A percentile compares a stretch with the other conserved stretches of the same genome.
Evolutionary conservation across 2,888 invertebrate species (phyloP).

Genomic region (Halocaridina rubra): DNA sequence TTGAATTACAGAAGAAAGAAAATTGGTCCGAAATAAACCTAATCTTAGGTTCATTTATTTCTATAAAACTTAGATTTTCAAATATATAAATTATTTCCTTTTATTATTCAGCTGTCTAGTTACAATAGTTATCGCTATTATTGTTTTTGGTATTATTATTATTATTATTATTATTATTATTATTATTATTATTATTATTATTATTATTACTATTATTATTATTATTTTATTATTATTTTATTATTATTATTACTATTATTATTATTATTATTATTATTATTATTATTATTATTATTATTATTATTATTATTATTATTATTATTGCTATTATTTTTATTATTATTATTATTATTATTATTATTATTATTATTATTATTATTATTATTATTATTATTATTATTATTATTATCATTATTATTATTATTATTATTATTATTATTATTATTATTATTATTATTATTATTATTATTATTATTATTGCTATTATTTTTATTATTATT

Average conservation of each 20-base stretch:
- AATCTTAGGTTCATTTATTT: no score
- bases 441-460: not conserved
- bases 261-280: not conserved
- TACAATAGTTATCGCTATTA: not conserved
- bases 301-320: not conserved
- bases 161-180: not conserved
- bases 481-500: not conserved
- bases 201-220: not conserved
- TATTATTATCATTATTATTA: not conserved
- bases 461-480: not conserved
- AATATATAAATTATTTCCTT: no score
- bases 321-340: not conserved
- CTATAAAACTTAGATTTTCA: no score
- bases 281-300: not conserved
- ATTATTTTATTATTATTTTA: not conserved
- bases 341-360: not conserved
- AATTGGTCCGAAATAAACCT: no score
- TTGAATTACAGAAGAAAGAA: no score
- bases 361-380: not conserved
- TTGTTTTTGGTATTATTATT: not conserved
- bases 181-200: not conserved
- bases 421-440: not conserved
- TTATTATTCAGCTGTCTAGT: no score
- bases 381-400: not conserved
- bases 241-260: not conserved